Evolutionary conservation across 2,113 vertebrate species (phyloP), one percentile per base, ranked within the genome.

Genomic region (Chaetodon auriga): DNA sequence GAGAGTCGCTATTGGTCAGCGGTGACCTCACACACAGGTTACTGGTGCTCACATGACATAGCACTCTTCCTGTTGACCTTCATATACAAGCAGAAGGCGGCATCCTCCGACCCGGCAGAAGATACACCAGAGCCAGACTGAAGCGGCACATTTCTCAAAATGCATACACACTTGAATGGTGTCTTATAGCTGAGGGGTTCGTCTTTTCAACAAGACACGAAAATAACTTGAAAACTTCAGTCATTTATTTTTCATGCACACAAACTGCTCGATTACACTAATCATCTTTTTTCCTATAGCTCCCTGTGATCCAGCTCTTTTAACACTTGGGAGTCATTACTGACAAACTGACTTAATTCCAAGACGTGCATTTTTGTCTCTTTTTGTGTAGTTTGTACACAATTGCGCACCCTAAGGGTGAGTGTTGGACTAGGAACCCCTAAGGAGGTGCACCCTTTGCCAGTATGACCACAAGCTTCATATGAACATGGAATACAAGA

Each of bases 1-100:
- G 97, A 99, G 93, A 99, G 97, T 91, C 96, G 98, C 82, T 99
- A 99, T 80, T 99, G 98, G 98, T 99, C 98, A 0, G 97, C 98
- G 0, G 98, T 99, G 92, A 99, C 98, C 0, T 99, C 98, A 0
- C 98, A 99, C 92, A 99, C 98, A 23, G 96, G 97, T 78, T 99
- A 99, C 61, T 99, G 98, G 98, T 97, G 96, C 45, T 99, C 98
- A 7, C 96, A 97, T 87, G 98, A 99, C 75, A 96, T 99, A 11
- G 98, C 98, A 0, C 97, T 99, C 18, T 99, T 99, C 92, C 96
- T 99, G 19, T 94, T 99, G 78, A 98, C 98, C 73, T 99, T 99
- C 94, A 97, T 99, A 94, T 97, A 96, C 90, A 97, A 96, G 89
- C 95, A 96, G 9, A 95, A 80, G 74, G 82, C 95, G 58, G 93